Base-by-base conservation (phyloP, 2,113 vertebrate species). In the Scopus umbretta region DNA sequence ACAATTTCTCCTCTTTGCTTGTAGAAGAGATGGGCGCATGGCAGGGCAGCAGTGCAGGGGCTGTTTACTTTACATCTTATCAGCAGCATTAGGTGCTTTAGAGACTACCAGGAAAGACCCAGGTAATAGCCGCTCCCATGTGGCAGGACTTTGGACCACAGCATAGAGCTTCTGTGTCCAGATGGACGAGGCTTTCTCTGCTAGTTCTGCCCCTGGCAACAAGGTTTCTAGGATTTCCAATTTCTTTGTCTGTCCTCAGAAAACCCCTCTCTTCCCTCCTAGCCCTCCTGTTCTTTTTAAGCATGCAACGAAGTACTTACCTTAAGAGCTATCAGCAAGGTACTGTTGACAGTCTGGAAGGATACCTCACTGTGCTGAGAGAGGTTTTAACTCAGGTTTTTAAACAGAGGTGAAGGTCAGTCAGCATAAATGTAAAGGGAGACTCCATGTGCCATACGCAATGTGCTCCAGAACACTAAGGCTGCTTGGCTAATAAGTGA, bases 61-160 rank as follows among this genome's bases (percentile, higher is more conserved):
- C 82, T 93, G 91, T 96, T 96, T 96, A 74, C 87, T 95, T 93
- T 87, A 49, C 38, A 47, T 50, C 81, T 97, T 97, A 96, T 90
- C 88, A 94, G 70, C 87, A 93, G 43, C 65, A 76, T 67, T 80
- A 91, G 63, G 67, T 80, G 42, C 84, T 88, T 73, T 67, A 87
- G 43, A 86, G 68, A 62, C 63, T 95, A 65, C 42, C 85, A 79
- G 76, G 76, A 93, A 94, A 89, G 81, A 67, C n/a, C 42, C 79
- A 62, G 93, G 72, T 88, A 90, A 9, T 3, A 86, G 75, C 74
- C 43, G 1, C 90, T 94, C 95, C 94, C 80, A 45, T 47, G 67
- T 42, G 83, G n/a, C 59, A 84, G 95, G 91, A 95, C 95, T 96
- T 96, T 90, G 89, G 81, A 95, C 75, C 43, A 74, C 30, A 66